Base-by-base conservation (phyloP, 2,113 vertebrate genomes). In the Buteo buteo region DNA sequence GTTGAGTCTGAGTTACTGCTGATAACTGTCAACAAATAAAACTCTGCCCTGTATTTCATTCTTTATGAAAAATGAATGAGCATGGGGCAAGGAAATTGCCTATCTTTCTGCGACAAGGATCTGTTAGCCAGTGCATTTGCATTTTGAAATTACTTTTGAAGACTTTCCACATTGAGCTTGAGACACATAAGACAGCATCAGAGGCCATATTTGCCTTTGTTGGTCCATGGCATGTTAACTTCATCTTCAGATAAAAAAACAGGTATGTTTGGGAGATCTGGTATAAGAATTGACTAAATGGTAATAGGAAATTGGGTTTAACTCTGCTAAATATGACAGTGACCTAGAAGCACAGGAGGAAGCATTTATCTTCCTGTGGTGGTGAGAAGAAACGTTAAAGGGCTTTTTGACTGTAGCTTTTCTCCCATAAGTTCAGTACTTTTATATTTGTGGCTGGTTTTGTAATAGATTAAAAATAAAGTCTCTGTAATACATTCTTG, bases 61-160 rank as follows among this genome's bases (percentile, higher is more conserved):
- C 84, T 95, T 95, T 86, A 97, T 97, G 95, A 98, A 98, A 98
- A 97, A 96, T 97, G 98, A 97, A 96, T 96, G 94, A 94, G 73
- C 40, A 62, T 9, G 5, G 91, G 96, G 88, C 89, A 97, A 94
- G 94, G 82, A 97, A 98, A 97, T 92, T 96, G 93, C 95, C 95
- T 96, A 29, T 97, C 89, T 96, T 92, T 76, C 65, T 76, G 82
- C 96, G 83, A 97, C 70, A 95, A 96, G 89, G 94, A 97, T 97
- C 94, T 96, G 80, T 94, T 95, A 89, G 87, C 82, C 90, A 74
- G 59, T 87, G 29, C 62, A 97, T 98, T 98, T 98, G 86, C 96
- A 98, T 97, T 97, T 96, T 88, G 91, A 97, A 98, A 98, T 98
- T 97, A 96, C 94, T 97, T 98, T 94, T 98, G 93, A 97, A 96